A percentile compares a stretch with the other conserved stretches of the same genome.
Evolutionary conservation across 1,140 invertebrate genomes (phyloP).

Genomic region (Bombus huntii): DNA sequence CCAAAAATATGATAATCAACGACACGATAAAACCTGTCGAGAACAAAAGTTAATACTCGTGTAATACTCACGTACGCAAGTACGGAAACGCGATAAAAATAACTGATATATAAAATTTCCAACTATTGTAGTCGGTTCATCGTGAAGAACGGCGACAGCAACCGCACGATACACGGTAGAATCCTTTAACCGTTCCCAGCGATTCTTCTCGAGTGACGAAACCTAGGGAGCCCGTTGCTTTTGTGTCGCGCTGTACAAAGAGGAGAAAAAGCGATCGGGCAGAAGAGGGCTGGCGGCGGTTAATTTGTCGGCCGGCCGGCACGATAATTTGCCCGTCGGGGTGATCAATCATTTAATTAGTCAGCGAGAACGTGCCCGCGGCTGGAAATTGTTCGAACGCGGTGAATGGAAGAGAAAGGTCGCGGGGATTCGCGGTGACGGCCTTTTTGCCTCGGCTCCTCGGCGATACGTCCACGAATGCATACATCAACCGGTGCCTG

Average conservation of each 20-base stretch:
- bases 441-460: conserved; percentile 29
- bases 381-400: conserved; percentile 28
- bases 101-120: background rate
- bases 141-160: too few relatives aligned
- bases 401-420: conserved; percentile 50
- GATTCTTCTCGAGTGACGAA: background rate
- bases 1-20: too few relatives aligned
- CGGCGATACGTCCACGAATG: conserved; percentile 10
- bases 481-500: conserved; percentile 13
- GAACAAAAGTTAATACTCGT: background rate
- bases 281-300: background rate
- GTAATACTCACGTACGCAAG: too few relatives aligned
- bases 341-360: conserved; percentile 62
- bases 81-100: background rate
- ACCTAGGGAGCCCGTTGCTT: background rate
- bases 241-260: background rate
- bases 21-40: rapidly evolving
- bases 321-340: conserved; percentile 38
- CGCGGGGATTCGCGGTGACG: background rate
- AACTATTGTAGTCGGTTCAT: background rate
- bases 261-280: background rate
- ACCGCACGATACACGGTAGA: background rate
- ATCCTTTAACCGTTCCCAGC: background rate
- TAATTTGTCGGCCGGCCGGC: conserved; percentile 35
- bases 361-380: conserved; percentile 33